Base-by-base conservation (phyloP, 2,113 vertebrate genomes). In the Chrysochloris asiatica region DNA sequence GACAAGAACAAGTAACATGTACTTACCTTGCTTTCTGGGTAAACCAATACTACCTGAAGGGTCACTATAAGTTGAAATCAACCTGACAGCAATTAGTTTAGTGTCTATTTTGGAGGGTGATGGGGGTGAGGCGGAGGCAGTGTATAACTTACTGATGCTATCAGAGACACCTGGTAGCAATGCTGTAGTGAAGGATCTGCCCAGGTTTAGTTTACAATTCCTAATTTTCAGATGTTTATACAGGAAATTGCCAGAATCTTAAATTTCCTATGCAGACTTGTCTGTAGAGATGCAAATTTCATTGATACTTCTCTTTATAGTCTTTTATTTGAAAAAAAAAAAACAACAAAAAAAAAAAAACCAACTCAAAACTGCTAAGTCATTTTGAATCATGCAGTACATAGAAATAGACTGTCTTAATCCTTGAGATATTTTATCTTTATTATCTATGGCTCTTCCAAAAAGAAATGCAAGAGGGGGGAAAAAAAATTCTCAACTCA, bases 221-320 rank as follows among this genome's bases (percentile, higher is more conserved):
- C 61, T 81, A 83, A 90, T 95, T 94, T 95, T 96, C 80, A 85
- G 59, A 93, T 90, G 72, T 90, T 89, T 82, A 10, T 72, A 78
- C 72, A 86, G 73, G n/a, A 94, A 92, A 94, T 26, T 91, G 67
- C 61, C 86, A 94, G 76, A 93, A 71, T 85, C 75, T 89, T 90
- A 94, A 59, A 94, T 94, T 65, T 91, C 73, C 45, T 89, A 85
- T 77, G 75, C 84, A 90, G 26, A 94, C 38, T 77, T 93, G 17
- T 90, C 77, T 92, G 80, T 52, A 89, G 59, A 91, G 73, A 95
- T 86, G 63, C 26, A 94, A 92, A 95, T 85, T 93, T 78, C 83
- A 75, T 52, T 84, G 79, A 43, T 82, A 43, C 89, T 28, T 73
- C 38, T 77, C 43, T 94, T 88, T 83, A 83, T 75, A 67, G 69